These are phyloP conservation scores for Varroa destructor DNA, from an alignment of 1,140 invertebrate species.

Conservation along the genomic window DNA sequence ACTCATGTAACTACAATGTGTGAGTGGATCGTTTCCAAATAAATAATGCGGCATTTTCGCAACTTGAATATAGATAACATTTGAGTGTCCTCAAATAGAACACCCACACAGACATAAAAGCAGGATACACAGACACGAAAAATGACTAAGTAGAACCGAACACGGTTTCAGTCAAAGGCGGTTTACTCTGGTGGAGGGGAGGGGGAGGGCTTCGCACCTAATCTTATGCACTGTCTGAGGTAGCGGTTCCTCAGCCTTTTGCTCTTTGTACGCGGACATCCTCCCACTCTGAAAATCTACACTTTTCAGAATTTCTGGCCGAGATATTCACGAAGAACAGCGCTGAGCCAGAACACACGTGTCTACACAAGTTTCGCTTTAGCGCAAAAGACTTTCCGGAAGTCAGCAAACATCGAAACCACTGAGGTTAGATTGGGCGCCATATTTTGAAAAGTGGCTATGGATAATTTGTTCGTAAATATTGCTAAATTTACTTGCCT, in stretches of 20 bases:
- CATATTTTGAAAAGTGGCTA: background rate
- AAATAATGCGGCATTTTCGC: no score
- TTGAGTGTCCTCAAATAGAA: no score
- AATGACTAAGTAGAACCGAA: no score
- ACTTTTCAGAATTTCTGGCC: background rate
- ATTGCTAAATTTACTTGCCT: no score
- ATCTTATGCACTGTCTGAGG: conserved; percentile 21
- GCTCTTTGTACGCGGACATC: conserved; percentile 24
- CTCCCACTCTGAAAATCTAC: background rate
- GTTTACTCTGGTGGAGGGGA: no score
- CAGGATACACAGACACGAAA: no score
- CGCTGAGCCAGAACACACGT: conserved; percentile 27
- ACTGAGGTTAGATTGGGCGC: background rate
- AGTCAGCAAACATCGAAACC: conserved; percentile 22
- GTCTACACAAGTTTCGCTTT: background rate
- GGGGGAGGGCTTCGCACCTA: background rate
- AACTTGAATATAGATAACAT: no score
- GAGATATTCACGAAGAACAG: conserved; percentile 28
- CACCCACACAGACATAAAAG: no score
- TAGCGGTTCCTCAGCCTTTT: conserved; percentile 1
- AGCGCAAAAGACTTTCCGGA: background rate
- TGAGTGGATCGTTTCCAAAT: no score
- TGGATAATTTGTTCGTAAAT: no score
- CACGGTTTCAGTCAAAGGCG: no score
- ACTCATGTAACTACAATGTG: no score